Evolutionary conservation across 2,888 invertebrate genomes (phyloP).

Genomic region (Drosophila demipolita): DNA sequence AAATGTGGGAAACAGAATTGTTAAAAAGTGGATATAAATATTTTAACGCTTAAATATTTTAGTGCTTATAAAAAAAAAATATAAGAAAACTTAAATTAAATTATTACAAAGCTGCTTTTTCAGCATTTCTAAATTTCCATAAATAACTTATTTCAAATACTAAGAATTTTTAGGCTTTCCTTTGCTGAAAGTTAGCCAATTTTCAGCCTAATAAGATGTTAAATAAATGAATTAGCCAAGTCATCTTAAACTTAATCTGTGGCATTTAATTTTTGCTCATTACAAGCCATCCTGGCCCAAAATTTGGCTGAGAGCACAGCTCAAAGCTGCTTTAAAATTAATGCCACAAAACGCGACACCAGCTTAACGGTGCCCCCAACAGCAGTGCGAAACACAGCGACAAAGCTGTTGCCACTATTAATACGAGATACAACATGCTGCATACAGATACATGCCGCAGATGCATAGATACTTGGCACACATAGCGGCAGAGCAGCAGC

Average conservation of each 20-base stretch:
- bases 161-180: background rate
- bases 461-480: constrained; percentile 40
- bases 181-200: background rate
- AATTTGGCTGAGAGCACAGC: constrained; percentile 8
- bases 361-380: constrained; percentile 46
- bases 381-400: constrained; percentile 27
- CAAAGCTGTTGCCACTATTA: constrained; percentile 27
- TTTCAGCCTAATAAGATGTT: background rate
- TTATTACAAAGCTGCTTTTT: background rate
- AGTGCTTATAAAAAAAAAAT: background rate
- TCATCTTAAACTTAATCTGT: background rate
- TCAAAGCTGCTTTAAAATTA: constrained; percentile 59
- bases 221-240: background rate
- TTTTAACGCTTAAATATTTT: background rate
- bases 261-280: background rate
- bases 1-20: background rate
- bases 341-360: constrained; percentile 24
- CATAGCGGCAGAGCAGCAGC: constrained; percentile 36
- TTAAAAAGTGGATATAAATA: rapidly evolving
- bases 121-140: background rate
- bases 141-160: background rate
- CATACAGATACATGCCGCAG: constrained; percentile 3
- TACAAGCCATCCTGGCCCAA: constrained; percentile 21
- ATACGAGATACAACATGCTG: constrained; percentile 18
- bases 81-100: background rate